Evolutionary conservation across 1,140 invertebrate genomes (phyloP), one percentile per base, ranked within the genome.

Genomic region (Drosophila trapezifrons): DNA sequence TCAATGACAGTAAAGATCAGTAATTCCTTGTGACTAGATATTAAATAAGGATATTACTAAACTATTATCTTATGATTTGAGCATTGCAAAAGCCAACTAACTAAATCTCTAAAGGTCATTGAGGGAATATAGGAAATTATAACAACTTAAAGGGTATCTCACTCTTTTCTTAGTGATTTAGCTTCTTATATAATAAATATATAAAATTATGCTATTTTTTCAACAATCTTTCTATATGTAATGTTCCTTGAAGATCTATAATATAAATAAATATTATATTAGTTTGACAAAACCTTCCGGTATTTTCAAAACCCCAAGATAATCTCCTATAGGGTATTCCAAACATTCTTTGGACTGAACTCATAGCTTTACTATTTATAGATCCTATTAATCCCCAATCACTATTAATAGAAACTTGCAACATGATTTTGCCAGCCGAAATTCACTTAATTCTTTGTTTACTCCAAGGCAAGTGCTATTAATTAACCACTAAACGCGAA

Each of bases 391-490:
- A n/a, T n/a, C 8, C 0, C 25, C n/a, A 46, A 47, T 64, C 52
- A 20, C 58, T 42, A 57, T 64, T 52, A 60, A 69, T 35, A 69
- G 58, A 40, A 45, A 57, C 58, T 32, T 73, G 54, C 67, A 62
- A 46, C 45, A 63, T 51, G 40, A 47, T 27, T 74, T 54, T 37
- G 49, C 47, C n/a, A 17, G 45, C 35, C 35, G 22, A 45, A 60
- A 45, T 59, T 47, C 45, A 45, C 55, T 49, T 17, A 37, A 57
- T 52, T 76, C 29, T 52, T 80, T 80, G 80, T 83, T 83, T 84
- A 83, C 35, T 59, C 18, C 27, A 10, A 35, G 9, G 29, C 12
- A 47, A 69, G 35, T 47, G 25, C 66, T 42, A 56, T 66, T 71
- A 51, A 76, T 84, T 59, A 62, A 15, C 56, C 49, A 63, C 37